Base-by-base conservation (phyloP, 2,797 vertebrate genomes). In the Hydrolagus colliei region DNA sequence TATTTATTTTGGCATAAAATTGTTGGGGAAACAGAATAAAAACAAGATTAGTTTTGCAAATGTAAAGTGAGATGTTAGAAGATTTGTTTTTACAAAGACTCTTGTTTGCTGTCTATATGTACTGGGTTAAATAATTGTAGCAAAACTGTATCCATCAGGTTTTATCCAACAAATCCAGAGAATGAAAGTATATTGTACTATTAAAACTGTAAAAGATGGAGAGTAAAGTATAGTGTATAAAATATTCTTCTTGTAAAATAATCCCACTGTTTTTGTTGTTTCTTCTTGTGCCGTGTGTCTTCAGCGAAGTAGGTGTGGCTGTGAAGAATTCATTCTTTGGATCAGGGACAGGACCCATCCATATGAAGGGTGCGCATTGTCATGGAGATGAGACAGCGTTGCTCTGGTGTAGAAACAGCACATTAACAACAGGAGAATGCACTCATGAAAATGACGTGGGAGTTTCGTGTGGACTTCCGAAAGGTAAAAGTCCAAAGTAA, bases 291-390 rank as follows among this genome's bases (percentile, higher is more conserved):
- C 13, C 6, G 41, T 52, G 41, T 13, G 18, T 2, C 85, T 75
- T 85, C 88, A 98, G 97, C 65, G 96, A 96, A 88, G 96, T 96
- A 0, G 97, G 96, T 88, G 93, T 94, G 0, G 94, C 94, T 0
- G 88, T 92, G 88, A 95, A 91, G 88, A 94, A 93, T 88, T 91
- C 91, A 4, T 92, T 91, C 88, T 93, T 94, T 0, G 91, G 91
- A 79, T 90, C 92, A 0, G 93, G 95, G 88, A 93, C 93, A 1
- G 91, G 95, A 87, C 95, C 96, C 80, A 93, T 96, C 88, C 96
- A 96, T 89, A 94, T 96, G 1, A 94, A 96, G 86, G 94, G 95
- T 9, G 91, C 96, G 86, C 96, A 96, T 90, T 98, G 97, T 90
- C 95, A 91, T 0, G 96, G 97, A 0, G 92, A 97, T 73, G 97